Evolutionary conservation across 2,113 vertebrate species (phyloP).

Genomic region (Meriones unguiculatus): DNA sequence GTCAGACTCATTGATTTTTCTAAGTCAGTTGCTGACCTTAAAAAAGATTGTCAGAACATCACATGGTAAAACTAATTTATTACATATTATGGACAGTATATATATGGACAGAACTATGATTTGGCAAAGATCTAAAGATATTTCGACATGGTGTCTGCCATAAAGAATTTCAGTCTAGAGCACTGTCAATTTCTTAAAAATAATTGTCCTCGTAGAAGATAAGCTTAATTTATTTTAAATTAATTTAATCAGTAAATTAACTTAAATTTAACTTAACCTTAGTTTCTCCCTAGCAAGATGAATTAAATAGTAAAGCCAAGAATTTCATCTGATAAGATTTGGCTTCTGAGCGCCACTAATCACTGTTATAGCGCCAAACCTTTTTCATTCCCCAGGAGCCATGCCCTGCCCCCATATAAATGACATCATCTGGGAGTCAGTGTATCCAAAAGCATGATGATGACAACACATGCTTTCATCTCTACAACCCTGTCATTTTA

Average conservation of each 20-base stretch:
- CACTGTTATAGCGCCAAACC: background rate
- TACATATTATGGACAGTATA: background rate
- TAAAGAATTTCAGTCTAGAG: constrained; percentile 13
- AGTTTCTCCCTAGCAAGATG: background rate
- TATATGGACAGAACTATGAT: background rate
- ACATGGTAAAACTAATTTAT: constrained; percentile 20
- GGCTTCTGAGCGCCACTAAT: background rate
- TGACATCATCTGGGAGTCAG: background rate
- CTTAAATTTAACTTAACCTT: background rate
- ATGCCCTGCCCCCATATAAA: background rate
- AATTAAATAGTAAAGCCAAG: background rate
- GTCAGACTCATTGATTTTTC: constrained; percentile 14
- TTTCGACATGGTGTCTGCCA: constrained; percentile 1
- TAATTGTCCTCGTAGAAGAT: background rate
- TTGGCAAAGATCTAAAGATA: constrained; percentile 14
- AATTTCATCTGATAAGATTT: background rate
- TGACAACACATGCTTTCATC: background rate
- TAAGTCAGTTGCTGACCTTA: constrained; percentile 9
- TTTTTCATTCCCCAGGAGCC: background rate
- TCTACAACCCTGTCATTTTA: background rate
- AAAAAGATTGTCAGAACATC: background rate
- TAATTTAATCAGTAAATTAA: constrained; percentile 16
- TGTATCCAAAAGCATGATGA: background rate
- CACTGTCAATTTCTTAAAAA: background rate
- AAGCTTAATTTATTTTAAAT: background rate